Conservation (phyloP, 2,113 vertebrate species). For the Cyanistes caeruleus region DNA sequence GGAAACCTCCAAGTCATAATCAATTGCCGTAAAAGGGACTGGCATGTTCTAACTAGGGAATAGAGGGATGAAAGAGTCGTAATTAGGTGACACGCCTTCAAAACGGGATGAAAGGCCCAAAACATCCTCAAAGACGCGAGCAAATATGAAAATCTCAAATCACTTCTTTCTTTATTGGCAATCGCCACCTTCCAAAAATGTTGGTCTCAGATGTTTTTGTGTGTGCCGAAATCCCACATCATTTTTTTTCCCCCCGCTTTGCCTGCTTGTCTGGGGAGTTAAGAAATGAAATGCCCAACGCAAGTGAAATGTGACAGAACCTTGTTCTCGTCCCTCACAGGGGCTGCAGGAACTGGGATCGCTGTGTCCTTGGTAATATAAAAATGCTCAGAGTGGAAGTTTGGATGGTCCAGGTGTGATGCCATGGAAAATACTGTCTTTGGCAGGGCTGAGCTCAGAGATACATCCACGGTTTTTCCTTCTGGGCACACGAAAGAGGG, state of each 20-base stretch:
- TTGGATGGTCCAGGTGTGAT: neutral
- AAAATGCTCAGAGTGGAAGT: neutral
- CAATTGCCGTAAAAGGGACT: constrained; percentile 69
- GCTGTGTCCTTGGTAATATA: neutral
- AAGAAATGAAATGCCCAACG: neutral
- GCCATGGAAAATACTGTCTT: neutral
- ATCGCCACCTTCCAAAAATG: neutral
- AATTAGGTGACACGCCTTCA: constrained; percentile 74
- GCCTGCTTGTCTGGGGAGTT: neutral
- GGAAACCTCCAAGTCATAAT: constrained; percentile 76
- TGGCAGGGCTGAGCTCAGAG: neutral
- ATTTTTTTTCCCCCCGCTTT: neutral
- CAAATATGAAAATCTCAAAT: constrained; percentile 47
- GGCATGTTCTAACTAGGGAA: constrained; percentile 61
- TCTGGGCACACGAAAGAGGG: neutral
- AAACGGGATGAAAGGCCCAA: constrained; percentile 65
- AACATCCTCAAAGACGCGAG: constrained; percentile 58
- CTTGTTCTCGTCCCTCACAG: neutral
- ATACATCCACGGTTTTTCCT: neutral
- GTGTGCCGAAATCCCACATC: neutral
- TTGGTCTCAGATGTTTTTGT: constrained; percentile 25
- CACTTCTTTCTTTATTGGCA: constrained; percentile 63
- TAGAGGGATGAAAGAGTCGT: constrained; percentile 72
- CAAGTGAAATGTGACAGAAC: neutral
- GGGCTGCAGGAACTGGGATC: neutral